Evolutionary conservation across 2,888 invertebrate genomes (phyloP), one percentile per base, ranked within the genome.

Genomic region (Leucoptera coffeella): DNA sequence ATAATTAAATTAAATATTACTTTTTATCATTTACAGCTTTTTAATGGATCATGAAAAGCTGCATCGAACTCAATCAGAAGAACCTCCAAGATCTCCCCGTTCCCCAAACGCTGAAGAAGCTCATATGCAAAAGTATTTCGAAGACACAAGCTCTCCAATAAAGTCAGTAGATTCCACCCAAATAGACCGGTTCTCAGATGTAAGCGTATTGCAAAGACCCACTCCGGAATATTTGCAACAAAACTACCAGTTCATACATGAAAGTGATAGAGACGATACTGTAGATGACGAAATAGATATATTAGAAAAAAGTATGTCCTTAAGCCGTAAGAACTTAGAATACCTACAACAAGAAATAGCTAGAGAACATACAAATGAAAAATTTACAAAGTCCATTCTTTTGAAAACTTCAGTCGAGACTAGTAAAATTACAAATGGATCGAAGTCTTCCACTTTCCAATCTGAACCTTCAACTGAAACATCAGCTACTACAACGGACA

Each of bases 51-150:
- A 88, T 43, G 87, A 87, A 38, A 79, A 80, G 35, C 61, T 89
- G 27, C 84, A 86, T 42, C 75, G 89, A 43, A 88, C 89, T 1
- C 87, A 88, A 50, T 88, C 88, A 22, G 89, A 89, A 53, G 88
- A 87, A 50, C 85, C 86, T 4, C 84, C 84, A 3, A 69, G 82
- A 37, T 84, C 85, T n/a, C 83, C 82, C 2, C 47, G 69, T 14
- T 82, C 80, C 38, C 73, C 82, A 10, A 69, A 77, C 23, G 57
- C 47, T 22, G 67, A 69, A 32, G 67, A 65, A 2, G 65, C 65
- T 33, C n/a, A n/a, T n/a, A n/a, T n/a, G n/a, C n/a, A n/a, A n/a
- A n/a, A n/a, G n/a, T n/a, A n/a, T n/a, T n/a, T n/a, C n/a, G 69
- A 67, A 23, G 54, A 61, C 19, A 62, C 60, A 7, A 55, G 61